phyloP scores from a whole-genome alignment of 2,113 vertebrate genomes.

The Datnioides undecimradiatus region DNA sequence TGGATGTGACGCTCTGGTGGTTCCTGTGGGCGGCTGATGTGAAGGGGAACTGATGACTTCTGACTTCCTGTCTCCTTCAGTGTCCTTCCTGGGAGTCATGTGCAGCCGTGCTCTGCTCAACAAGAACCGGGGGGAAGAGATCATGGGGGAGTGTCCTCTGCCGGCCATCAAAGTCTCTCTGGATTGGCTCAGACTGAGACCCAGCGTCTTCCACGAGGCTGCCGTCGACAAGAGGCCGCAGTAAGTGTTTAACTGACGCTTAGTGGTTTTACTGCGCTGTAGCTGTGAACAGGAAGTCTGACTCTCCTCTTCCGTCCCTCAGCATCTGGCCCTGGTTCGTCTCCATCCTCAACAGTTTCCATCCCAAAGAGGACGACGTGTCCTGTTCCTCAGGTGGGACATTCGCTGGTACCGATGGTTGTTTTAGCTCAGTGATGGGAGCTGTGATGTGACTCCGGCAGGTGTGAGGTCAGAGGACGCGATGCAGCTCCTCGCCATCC shows the following conservation, averaged over 20 bases:
- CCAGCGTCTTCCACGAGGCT: constrained; percentile 91
- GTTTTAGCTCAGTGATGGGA: not conserved
- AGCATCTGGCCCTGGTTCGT: constrained; percentile 99
- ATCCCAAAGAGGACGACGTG: constrained; percentile 92
- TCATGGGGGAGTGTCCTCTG: constrained; percentile 91
- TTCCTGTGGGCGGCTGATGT: too few relatives aligned
- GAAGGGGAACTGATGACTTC: too few relatives aligned
- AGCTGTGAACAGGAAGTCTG: too few relatives aligned
- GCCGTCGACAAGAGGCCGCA: constrained; percentile 91
- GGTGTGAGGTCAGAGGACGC: not conserved
- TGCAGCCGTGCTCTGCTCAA: constrained; percentile 93
- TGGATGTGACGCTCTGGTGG: too few relatives aligned
- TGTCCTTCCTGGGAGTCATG: constrained; percentile 97
- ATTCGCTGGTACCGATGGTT: too few relatives aligned
- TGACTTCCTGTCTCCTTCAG: constrained; percentile 74
- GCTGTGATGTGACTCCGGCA: not conserved
- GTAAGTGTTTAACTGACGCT: too few relatives aligned
- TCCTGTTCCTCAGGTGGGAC: constrained; percentile 88
- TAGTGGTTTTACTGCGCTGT: too few relatives aligned
- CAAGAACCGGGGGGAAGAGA: constrained; percentile 90
- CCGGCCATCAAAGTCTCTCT: constrained; percentile 98
- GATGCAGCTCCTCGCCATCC: too few relatives aligned
- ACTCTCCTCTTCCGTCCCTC: constrained; percentile 51
- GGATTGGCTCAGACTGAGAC: constrained; percentile 95
- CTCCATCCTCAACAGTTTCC: constrained; percentile 96